These are phyloP conservation scores for Cremastinae sp. DNA, from an alignment of 2,888 invertebrate genomes.

Conservation along the genomic window DNA sequence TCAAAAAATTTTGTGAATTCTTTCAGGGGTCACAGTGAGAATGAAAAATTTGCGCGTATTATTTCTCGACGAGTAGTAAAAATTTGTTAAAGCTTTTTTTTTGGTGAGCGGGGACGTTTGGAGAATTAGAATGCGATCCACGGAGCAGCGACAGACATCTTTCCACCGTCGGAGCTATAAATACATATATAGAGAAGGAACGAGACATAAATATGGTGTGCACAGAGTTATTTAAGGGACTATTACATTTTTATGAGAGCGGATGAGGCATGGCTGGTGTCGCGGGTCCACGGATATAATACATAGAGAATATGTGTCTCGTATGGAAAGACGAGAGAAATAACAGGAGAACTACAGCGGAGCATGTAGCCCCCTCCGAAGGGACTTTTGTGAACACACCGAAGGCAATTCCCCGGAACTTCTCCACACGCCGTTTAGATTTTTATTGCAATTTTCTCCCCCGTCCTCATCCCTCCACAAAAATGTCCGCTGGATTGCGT, in stretches of 20 bases:
- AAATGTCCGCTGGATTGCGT: too few relatives aligned
- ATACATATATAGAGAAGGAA: conserved; percentile 57
- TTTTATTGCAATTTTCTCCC: conserved; percentile 61
- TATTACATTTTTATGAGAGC: conserved; percentile 73
- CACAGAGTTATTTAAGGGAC: conserved; percentile 73
- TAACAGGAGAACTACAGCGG: conserved; percentile 18
- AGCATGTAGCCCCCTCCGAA: conserved; percentile 46
- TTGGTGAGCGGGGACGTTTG: conserved; percentile 7
- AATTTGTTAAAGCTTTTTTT: conserved; percentile 9
- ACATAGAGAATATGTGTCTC: conserved; percentile 33
- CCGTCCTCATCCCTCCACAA: conserved; percentile 1
- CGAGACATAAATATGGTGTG: conserved; percentile 71
- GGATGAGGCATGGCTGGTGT: conserved; percentile 70
- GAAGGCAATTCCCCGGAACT: conserved; percentile 66
- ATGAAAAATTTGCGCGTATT: background rate
- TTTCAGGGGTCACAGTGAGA: too few relatives aligned
- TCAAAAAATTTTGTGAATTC: too few relatives aligned
- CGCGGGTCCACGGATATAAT: conserved; percentile 48
- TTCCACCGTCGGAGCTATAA: conserved; percentile 27
- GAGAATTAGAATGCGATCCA: conserved; percentile 20
- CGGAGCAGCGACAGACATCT: conserved; percentile 14
- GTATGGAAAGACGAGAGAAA: conserved; percentile 26
- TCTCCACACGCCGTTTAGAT: conserved; percentile 59
- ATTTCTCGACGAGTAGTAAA: conserved; percentile 11
- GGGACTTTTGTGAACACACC: conserved; percentile 47